Base-by-base conservation (phyloP, 2,797 vertebrate genomes). In the Micromesistius poutassou region DNA sequence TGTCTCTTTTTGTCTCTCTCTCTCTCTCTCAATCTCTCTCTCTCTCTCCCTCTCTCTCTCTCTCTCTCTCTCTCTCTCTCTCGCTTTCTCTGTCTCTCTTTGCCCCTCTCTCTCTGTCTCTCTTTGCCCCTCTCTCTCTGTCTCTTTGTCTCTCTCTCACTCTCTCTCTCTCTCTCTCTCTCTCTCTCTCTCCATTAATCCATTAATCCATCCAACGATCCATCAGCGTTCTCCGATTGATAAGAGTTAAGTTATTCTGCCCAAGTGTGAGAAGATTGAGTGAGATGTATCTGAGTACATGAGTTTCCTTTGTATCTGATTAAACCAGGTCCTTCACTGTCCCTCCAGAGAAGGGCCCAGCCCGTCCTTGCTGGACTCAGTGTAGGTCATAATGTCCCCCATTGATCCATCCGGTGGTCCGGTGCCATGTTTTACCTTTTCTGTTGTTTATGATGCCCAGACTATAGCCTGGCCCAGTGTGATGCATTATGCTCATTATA, bases 401-500 rank as follows among this genome's bases (percentile, higher is more conserved):
- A 55, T 55, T 2, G 74, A 78, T 77, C 78, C 72, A 73, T 19
- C 16, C 55, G 75, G 73, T 77, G 80, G 25, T 30, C 4, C 42
- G 74, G 70, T 8, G 73, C 30, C 38, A 9, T 74, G 72, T 79
- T 71, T 36, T 2, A 33, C 74, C 74, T 75, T 70, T 74, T 78
- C 74, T 74, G 2, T 77, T 73, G 3, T 2, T 80, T 36, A 73
- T 77, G 80, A 83, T 72, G 30, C 68, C 38, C 66, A 35, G 10
- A 50, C 76, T 62, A 30, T 9, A 74, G 35, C 77, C 33, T 36
- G 74, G 76, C 80, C 80, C 74, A 77, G 76, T 83, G 74, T 89
- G 87, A 89, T 88, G 85, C 80, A 88, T 86, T 77, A 46, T 73
- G 73, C 77, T 88, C 83, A 81, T 88, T 87, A 85, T 76, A 73